phyloP scores from a whole-genome alignment of 2,888 invertebrate genomes.

The Lamproptera curius region DNA sequence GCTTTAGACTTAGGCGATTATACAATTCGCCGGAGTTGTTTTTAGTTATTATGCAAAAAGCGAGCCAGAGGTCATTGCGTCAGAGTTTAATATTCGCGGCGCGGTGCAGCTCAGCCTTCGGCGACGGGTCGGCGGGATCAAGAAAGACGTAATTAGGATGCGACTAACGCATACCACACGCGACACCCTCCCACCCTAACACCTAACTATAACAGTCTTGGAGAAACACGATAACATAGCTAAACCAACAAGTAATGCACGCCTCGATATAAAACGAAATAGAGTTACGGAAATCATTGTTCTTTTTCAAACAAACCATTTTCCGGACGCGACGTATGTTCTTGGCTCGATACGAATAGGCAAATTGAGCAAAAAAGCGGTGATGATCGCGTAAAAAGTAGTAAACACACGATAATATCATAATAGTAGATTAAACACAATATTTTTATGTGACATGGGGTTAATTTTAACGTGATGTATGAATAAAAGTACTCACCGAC shows the following conservation, averaged over 20 bases:
- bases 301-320: slow-evolving; percentile 2
- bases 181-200: neutral
- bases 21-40: slow-evolving; percentile 30
- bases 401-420: neutral
- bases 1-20: slow-evolving; percentile 16
- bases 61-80: slow-evolving; percentile 56
- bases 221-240: neutral
- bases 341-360: neutral
- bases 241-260: neutral
- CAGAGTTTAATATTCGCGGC: slow-evolving; percentile 54
- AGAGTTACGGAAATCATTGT: neutral
- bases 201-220: neutral
- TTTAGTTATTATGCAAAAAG: slow-evolving; percentile 52
- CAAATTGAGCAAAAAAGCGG: neutral
- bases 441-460: no score
- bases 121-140: slow-evolving; percentile 9
- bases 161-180: neutral
- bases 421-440: no score
- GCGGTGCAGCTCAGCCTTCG: slow-evolving; percentile 40
- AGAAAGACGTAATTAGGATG: slow-evolving; percentile 3
- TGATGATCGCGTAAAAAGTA: neutral
- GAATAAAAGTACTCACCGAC: slow-evolving; percentile 28
- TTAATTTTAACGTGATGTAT: neutral
- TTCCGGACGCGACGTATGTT: neutral
- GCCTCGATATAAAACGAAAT: neutral